Evolutionary conservation across 2,113 vertebrate species (phyloP), one percentile per base, ranked within the genome.

Genomic region (Myiozetetes cayanensis): DNA sequence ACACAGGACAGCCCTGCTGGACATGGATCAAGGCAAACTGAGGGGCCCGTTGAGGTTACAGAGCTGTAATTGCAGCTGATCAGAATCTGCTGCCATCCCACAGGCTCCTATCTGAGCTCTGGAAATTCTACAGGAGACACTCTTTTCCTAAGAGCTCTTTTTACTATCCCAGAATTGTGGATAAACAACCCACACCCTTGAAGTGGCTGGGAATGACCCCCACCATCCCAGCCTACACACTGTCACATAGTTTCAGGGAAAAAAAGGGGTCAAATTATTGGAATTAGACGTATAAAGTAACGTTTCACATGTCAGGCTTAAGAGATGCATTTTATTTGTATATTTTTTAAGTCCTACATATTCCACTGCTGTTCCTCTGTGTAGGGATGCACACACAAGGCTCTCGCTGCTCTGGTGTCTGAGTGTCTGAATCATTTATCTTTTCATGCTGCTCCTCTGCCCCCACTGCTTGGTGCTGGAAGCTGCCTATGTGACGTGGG

Each of bases 361-460:
- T 43, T 59, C 76, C 2, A 2, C 17, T 49, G 8, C 58, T 22
- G 0, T 17, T 30, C 8, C 74, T 28, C 35, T 8, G 7, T 0
- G 2, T 8, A 10, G 39, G 6, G 53, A 78, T 5, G 59, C 71
- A 16, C 61, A 12, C 12, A 1, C 17, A 2, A 7, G 74, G 74
- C 89, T 66, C 84, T 61, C 9, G 0, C 44, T 28, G 81, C 56
- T 66, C 91, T 28, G 66, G 5, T 10, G 56, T 65, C 89, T 41
- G 39, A 89, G 70, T 4, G 55, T 91, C 96, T 97, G 95, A 91
- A 95, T 94, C 92, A 93, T 95, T 83, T 72, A 75, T 96, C 97
- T 96, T 96, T 95, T 87, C 95, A 79, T 50, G 93, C 76, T 93
- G 94, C 81, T 96, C 52, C 96, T 96, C 96, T 97, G 90, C 97